Conservation (phyloP, 2,888 invertebrate genomes). For the Crioceris asparagi region DNA sequence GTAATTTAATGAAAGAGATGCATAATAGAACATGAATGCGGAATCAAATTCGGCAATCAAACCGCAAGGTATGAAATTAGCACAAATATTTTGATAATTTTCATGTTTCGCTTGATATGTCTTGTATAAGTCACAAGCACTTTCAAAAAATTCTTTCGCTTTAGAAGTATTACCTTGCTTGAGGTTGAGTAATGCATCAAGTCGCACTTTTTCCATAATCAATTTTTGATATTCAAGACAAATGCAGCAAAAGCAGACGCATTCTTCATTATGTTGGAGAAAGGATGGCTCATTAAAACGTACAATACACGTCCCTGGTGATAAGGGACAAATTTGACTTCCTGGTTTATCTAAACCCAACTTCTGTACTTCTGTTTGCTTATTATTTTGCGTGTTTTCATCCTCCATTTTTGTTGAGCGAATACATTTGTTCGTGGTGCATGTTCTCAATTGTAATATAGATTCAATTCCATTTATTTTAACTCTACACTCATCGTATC, state of each 20-base stretch:
- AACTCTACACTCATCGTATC: constrained; percentile 26
- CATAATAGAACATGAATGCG: too few relatives aligned
- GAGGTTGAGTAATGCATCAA: constrained; percentile 23
- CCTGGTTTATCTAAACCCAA: constrained; percentile 18
- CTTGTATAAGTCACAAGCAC: constrained; percentile 20
- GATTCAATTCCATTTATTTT: constrained; percentile 27
- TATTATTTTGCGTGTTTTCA: neutral
- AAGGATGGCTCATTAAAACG: constrained; percentile 21
- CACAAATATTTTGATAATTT: too few relatives aligned
- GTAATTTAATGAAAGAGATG: too few relatives aligned
- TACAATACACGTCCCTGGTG: constrained; percentile 19
- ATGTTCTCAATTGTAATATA: constrained; percentile 25
- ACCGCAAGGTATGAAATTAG: too few relatives aligned
- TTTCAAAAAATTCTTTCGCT: constrained; percentile 17
- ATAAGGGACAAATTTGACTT: constrained; percentile 17
- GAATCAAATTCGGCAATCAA: too few relatives aligned
- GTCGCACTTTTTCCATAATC: constrained; percentile 19
- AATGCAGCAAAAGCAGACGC: constrained; percentile 26
- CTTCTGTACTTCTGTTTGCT: too few relatives aligned
- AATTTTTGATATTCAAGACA: constrained; percentile 25
- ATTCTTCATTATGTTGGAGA: constrained; percentile 19
- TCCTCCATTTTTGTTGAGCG: neutral
- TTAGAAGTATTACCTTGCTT: constrained; percentile 13
- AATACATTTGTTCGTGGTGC: too few relatives aligned
- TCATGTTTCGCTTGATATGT: too few relatives aligned